Evolutionary conservation across 2,113 vertebrate genomes (phyloP).

Genomic region (Vidua macroura): DNA sequence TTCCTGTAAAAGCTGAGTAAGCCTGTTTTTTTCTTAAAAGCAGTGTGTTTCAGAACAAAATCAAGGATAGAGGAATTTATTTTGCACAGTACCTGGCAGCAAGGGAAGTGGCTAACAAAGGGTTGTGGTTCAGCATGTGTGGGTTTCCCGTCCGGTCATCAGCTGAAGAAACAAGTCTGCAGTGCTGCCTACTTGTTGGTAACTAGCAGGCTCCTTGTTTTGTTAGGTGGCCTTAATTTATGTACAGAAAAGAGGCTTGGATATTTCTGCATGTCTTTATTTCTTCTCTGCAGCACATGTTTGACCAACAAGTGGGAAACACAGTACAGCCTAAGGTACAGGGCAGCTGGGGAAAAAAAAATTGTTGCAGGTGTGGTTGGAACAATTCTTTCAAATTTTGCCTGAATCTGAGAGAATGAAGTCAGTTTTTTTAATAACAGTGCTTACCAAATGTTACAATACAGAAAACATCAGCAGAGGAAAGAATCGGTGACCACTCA

Average conservation of each 20-base stretch:
- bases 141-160: background rate
- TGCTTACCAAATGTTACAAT: background rate
- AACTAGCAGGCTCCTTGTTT: slow-evolving; percentile 59
- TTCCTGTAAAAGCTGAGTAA: slow-evolving; percentile 58
- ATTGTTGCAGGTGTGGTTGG: background rate
- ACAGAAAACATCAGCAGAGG: slow-evolving; percentile 44
- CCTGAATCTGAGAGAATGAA: background rate
- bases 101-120: slow-evolving; percentile 37
- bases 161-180: background rate
- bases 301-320: background rate
- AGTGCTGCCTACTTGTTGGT: slow-evolving; percentile 40
- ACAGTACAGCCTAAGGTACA: background rate
- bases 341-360: background rate
- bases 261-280: slow-evolving; percentile 12
- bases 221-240: slow-evolving; percentile 74
- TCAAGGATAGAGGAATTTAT: slow-evolving; percentile 30
- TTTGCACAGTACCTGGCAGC: slow-evolving; percentile 68
- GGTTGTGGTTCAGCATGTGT: background rate
- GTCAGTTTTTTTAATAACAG: background rate
- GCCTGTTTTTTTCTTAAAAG: background rate
- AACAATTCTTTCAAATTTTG: background rate
- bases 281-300: slow-evolving; percentile 21
- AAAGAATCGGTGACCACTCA: slow-evolving; percentile 60
- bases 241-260: slow-evolving; percentile 40
- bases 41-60: slow-evolving; percentile 27